Conservation (phyloP, 2,797 vertebrate genomes). For the Paguma larvata region DNA sequence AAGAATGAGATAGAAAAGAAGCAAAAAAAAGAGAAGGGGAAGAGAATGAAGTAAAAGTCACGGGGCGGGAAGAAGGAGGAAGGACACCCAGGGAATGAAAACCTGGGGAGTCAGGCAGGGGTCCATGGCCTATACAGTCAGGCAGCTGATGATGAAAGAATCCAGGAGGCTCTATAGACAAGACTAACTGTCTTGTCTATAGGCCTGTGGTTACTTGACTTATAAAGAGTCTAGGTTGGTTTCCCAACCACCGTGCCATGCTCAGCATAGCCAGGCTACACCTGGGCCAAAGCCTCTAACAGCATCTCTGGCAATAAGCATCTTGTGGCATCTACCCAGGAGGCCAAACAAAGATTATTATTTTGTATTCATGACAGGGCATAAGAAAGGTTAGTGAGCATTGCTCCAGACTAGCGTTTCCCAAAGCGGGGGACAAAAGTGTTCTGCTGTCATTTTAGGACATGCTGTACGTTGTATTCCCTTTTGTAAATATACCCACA, state of each 20-base stretch:
- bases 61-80: accelerated
- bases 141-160: not conserved
- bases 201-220: not conserved
- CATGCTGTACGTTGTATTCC: not conserved
- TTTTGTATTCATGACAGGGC: not conserved
- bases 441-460: not conserved
- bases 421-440: not conserved
- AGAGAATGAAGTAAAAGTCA: not conserved
- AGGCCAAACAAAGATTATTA: not conserved
- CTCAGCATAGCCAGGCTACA: not conserved
- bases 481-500: not conserved
- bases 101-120: not conserved
- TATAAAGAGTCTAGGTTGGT: not conserved
- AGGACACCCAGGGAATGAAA: not conserved
- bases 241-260: not conserved
- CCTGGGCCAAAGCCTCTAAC: not conserved
- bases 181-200: not conserved
- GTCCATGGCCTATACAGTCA: accelerated
- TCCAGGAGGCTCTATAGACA: not conserved
- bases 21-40: not conserved
- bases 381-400: not conserved
- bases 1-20: not conserved
- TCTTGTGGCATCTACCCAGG: not conserved
- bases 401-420: not conserved
- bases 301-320: not conserved